Percentiles rank a stretch among this genome's conserved stretches.
These are phyloP conservation scores for Cremastinae sp. DNA, from an alignment of 2,888 invertebrate species.

Conservation along the genomic window DNA sequence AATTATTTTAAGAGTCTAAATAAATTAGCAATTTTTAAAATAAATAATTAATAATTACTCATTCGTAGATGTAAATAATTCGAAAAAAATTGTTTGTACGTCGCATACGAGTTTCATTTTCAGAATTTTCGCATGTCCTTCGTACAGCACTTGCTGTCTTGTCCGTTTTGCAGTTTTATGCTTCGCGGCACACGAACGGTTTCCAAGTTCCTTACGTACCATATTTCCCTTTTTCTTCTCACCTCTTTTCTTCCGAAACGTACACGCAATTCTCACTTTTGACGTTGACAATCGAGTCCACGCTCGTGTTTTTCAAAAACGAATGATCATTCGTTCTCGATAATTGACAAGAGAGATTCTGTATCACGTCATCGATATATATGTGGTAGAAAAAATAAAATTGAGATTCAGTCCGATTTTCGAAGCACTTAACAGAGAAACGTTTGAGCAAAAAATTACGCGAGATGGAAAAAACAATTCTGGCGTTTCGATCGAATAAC, in stretches of 20 bases:
- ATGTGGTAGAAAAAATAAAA: no score
- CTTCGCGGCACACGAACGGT: slow-evolving; percentile 48
- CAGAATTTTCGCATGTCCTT: slow-evolving; percentile 26
- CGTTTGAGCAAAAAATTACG: neutral
- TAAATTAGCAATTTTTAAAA: no score
- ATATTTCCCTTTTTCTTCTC: slow-evolving; percentile 9
- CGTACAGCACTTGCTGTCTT: slow-evolving; percentile 15
- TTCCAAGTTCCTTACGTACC: slow-evolving; percentile 39
- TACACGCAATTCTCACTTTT: slow-evolving; percentile 12
- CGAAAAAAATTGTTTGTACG: neutral
- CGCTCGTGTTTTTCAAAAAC: slow-evolving; percentile 13
- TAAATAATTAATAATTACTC: no score
- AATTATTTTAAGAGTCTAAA: no score
- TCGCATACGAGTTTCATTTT: slow-evolving; percentile 15
- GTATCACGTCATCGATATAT: no score
- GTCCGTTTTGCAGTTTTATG: slow-evolving; percentile 44
- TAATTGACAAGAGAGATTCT: neutral
- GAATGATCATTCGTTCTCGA: slow-evolving; percentile 22
- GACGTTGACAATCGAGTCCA: slow-evolving; percentile 8
- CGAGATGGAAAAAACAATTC: neutral
- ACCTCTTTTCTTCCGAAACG: slow-evolving; percentile 15
- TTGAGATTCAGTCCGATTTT: neutral
- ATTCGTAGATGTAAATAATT: no score
- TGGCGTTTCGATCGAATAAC: no score
- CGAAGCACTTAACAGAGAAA: neutral